These are phyloP conservation scores for Deroptyus accipitrinus DNA, from an alignment of 2,113 vertebrate genomes.

Conservation along the genomic window DNA sequence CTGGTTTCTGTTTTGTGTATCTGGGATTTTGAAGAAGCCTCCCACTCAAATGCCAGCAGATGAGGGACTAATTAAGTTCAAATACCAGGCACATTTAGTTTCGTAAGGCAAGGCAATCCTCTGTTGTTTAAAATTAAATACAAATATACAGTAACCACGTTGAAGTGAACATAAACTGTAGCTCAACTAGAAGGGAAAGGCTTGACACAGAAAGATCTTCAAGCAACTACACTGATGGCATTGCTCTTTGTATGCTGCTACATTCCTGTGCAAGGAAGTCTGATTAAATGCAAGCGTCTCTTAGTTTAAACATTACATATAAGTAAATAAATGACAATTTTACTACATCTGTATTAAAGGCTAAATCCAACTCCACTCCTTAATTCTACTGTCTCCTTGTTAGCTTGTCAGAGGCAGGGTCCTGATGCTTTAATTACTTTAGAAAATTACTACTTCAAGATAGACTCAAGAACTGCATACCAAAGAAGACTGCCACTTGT, in stretches of 20 bases:
- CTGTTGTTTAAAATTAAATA: background rate
- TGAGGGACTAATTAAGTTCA: background rate
- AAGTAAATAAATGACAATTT: background rate
- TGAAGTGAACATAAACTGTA: background rate
- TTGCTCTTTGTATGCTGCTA: background rate
- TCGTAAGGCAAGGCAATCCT: background rate
- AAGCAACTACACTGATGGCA: background rate
- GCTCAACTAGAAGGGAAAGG: background rate
- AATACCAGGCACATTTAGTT: background rate
- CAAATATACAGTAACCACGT: background rate
- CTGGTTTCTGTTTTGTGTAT: background rate
- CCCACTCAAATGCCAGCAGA: background rate
- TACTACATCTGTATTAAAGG: background rate
- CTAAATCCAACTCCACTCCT: background rate
- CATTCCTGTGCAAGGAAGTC: background rate
- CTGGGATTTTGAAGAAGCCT: background rate
- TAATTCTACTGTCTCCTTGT: background rate
- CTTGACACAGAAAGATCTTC: background rate
- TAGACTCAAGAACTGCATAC: background rate
- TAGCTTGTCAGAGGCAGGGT: background rate
- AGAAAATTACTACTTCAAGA: background rate
- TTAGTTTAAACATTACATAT: background rate
- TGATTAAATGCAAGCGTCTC: background rate
- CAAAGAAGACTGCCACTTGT: background rate
- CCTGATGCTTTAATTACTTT: background rate